Evolutionary conservation across 2,113 vertebrate genomes (phyloP).

Genomic region (Lathamus discolor): DNA sequence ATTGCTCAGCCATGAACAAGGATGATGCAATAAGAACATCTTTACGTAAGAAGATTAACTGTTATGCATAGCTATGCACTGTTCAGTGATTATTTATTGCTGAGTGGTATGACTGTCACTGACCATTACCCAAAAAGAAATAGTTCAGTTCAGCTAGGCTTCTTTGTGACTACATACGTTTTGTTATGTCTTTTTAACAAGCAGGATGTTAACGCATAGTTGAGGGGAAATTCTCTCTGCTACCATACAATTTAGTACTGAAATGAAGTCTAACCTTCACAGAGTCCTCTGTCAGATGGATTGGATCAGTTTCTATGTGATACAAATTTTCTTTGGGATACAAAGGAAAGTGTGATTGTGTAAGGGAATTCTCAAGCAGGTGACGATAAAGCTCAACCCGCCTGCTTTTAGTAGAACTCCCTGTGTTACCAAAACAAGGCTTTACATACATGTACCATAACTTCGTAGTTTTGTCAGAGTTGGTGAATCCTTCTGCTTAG

Average conservation of each 20-base stretch:
- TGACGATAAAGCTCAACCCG: not conserved
- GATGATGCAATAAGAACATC: not conserved
- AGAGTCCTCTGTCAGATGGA: not conserved
- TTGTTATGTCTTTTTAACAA: slow-evolving; percentile 9
- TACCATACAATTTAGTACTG: not conserved
- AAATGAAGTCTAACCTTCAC: not conserved
- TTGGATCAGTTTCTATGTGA: not conserved
- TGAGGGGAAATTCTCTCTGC: not conserved
- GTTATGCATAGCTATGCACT: not conserved
- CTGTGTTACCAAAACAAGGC: not conserved
- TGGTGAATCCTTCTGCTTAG: not conserved
- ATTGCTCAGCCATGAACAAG: not conserved
- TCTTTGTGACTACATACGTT: not conserved
- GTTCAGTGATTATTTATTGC: slow-evolving; percentile 7
- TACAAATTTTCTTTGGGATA: not conserved
- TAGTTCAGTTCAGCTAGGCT: not conserved
- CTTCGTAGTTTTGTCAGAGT: not conserved
- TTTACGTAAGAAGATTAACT: not conserved
- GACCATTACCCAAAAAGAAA: not conserved
- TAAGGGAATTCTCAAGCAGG: not conserved
- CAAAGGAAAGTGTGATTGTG: not conserved
- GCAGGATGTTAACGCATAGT: not conserved
- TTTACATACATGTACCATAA: not conserved
- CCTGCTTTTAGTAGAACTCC: not conserved
- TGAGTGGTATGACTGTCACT: not conserved